phyloP scores from a whole-genome alignment of 2,113 vertebrate genomes.

The Pelodiscus sinensis region DNA sequence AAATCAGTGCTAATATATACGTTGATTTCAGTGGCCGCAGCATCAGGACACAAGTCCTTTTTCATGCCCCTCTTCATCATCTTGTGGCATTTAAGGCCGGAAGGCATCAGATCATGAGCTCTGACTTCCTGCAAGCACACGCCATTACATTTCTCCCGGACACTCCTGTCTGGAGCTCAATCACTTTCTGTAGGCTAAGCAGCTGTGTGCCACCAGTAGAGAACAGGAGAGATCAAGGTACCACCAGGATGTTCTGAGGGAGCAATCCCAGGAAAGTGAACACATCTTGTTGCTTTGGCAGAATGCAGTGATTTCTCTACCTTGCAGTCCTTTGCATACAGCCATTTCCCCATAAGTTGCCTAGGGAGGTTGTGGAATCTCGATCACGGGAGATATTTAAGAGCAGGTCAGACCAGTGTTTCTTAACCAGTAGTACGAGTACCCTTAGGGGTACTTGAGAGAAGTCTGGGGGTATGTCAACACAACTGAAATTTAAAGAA shows the following conservation, averaged over 20 bases:
- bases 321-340: rapidly evolving
- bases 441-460: no score
- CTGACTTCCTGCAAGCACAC: background rate
- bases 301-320: background rate
- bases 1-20: background rate
- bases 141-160: background rate
- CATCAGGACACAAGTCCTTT: background rate
- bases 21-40: rapidly evolving
- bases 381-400: no score
- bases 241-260: background rate
- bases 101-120: background rate
- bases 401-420: no score
- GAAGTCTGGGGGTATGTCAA: no score
- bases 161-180: background rate
- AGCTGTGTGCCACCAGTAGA: background rate
- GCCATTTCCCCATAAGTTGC: no score
- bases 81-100: background rate
- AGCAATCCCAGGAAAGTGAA: background rate
- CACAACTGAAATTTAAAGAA: no score
- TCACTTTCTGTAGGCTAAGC: background rate
- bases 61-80: background rate
- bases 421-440: no score
- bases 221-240: background rate
- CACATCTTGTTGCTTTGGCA: background rate
- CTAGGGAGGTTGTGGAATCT: no score